A percentile compares a stretch with the other conserved stretches of the same genome.
phyloP scores from a whole-genome alignment of 2,888 invertebrate genomes.

The Thecophora atra region DNA sequence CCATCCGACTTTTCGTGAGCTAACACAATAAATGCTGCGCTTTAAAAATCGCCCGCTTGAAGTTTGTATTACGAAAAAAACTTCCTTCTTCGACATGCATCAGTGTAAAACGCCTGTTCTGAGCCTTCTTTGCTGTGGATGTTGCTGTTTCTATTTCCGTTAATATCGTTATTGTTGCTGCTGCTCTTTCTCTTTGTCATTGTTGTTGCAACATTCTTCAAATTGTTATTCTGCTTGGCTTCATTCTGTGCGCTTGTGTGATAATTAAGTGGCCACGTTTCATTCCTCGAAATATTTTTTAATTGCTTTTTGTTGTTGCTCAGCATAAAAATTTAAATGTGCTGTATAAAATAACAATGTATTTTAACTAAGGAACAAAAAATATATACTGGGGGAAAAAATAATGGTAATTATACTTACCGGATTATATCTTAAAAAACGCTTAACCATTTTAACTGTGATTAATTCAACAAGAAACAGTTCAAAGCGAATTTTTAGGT shows the following conservation, averaged over 20 bases:
- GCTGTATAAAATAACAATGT: background rate
- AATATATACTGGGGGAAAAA: background rate
- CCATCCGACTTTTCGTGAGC: background rate
- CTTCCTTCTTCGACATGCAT: conserved; percentile 11
- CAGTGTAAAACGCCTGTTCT: background rate
- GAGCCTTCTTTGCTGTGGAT: conserved; percentile 8
- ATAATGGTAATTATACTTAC: background rate
- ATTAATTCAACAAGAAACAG: too few species aligned
- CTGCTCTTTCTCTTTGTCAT: conserved; percentile 24
- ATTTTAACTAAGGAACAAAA: background rate
- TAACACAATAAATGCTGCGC: conserved; percentile 32
- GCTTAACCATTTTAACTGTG: too few species aligned
- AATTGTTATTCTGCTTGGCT: conserved; percentile 41
- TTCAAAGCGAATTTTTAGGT: too few species aligned
- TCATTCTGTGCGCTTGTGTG: conserved; percentile 46
- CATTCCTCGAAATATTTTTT: background rate
- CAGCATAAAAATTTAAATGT: background rate
- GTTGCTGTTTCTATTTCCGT: conserved; percentile 28
- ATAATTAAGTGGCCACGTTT: conserved; percentile 51
- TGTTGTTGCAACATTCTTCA: conserved; percentile 31
- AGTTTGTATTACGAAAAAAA: conserved; percentile 25
- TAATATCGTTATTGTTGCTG: conserved; percentile 22
- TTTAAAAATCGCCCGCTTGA: conserved; percentile 35
- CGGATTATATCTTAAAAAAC: too few species aligned
- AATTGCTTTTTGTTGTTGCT: background rate